Conservation (phyloP, 2,797 vertebrate species). For the Melopsittacus undulatus region DNA sequence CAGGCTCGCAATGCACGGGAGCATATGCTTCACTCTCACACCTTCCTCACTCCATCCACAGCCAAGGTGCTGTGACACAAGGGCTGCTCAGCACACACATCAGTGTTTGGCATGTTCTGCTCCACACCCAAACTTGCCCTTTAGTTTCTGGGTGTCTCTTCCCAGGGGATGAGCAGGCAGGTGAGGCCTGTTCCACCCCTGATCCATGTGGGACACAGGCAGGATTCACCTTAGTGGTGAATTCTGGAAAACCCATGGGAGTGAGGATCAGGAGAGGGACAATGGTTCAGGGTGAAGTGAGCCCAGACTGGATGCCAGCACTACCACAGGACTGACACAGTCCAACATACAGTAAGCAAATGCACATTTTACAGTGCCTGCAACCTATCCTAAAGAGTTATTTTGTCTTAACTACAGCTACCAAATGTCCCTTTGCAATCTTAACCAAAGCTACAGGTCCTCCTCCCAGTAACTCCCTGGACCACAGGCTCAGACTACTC, state of each 20-base stretch:
- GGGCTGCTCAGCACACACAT: neutral
- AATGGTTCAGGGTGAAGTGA: neutral
- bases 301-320: rapidly evolving
- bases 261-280: neutral
- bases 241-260: neutral
- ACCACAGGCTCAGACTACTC: neutral
- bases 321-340: neutral
- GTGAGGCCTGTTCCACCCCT: neutral
- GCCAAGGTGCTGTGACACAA: neutral
- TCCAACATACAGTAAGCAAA: neutral
- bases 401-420: neutral
- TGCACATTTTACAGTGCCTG: neutral
- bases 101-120: neutral
- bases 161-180: neutral
- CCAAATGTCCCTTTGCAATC: neutral
- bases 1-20: neutral
- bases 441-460: neutral
- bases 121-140: neutral
- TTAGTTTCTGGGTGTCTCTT: neutral
- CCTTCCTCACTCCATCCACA: neutral
- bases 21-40: neutral
- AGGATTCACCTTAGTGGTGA: neutral
- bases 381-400: neutral
- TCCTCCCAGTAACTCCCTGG: neutral
- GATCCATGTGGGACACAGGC: too few species aligned